Evolutionary conservation across 2,888 invertebrate species (phyloP).

Genomic region (Sturmia bella): DNA sequence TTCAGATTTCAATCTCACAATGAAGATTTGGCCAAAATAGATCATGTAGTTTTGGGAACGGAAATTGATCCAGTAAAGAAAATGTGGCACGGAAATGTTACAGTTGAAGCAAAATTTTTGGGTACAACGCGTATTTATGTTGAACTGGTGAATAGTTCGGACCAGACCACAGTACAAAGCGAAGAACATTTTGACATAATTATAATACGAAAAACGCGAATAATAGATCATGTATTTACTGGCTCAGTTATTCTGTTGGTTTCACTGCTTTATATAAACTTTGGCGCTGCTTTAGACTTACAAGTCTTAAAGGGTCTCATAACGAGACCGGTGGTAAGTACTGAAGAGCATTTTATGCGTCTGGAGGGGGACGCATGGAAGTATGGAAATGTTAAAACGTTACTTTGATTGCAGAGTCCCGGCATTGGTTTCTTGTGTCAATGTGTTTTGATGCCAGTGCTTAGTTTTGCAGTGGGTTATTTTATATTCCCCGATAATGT

Average conservation of each 20-base stretch:
- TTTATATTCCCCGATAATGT: constrained; percentile 87
- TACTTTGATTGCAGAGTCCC: constrained; percentile 66
- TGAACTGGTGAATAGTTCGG: constrained; percentile 71
- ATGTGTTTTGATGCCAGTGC: constrained; percentile 93
- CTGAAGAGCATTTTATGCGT: no score
- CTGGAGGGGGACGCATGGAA: not conserved
- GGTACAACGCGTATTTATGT: constrained; percentile 78
- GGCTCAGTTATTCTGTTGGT: constrained; percentile 89
- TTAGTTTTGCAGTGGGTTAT: constrained; percentile 88
- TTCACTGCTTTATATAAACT: constrained; percentile 92
- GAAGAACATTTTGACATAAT: constrained; percentile 82
- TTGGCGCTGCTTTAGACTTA: constrained; percentile 93
- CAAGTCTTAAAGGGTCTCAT: constrained; percentile 75
- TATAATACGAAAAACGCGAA: constrained; percentile 84
- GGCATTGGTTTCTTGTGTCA: constrained; percentile 90
- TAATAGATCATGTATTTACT: constrained; percentile 89
- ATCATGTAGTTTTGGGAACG: constrained; percentile 71
- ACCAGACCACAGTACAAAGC: constrained; percentile 71
- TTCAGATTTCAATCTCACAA: constrained; percentile 74
- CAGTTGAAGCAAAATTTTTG: constrained; percentile 75
- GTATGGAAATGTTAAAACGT: not conserved
- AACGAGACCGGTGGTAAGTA: constrained; percentile 84
- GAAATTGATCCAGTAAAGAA: constrained; percentile 69
- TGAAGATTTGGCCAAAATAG: constrained; percentile 73
- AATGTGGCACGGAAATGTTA: constrained; percentile 76